phyloP scores from a whole-genome alignment of 92 coral and sea anemone genomes.

The Phenganax marumi region DNA sequence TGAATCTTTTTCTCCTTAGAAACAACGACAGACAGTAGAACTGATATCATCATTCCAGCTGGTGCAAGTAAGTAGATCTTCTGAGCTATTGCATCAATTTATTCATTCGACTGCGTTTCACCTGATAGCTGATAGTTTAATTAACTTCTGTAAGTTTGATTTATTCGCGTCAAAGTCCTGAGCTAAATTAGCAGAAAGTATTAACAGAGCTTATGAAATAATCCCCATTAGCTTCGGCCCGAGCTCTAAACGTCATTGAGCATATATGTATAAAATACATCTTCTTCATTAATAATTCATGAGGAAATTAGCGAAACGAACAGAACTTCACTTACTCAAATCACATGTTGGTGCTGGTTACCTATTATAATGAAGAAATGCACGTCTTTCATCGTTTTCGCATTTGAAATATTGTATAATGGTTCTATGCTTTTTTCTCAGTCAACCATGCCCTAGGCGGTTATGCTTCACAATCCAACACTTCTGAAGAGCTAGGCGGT shows the following conservation, averaged over 20 bases:
- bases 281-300: neutral
- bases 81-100: neutral
- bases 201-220: too few species aligned
- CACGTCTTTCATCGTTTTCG: neutral
- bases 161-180: too few species aligned
- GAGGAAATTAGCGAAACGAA: neutral
- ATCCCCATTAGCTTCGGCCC: too few species aligned
- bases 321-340: neutral
- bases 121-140: too few species aligned
- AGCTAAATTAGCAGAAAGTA: too few species aligned
- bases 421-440: neutral
- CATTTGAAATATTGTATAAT: neutral
- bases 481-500: conserved; percentile 5
- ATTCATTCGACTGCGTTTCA: neutral
- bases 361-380: neutral
- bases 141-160: too few species aligned
- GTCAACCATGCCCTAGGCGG: conserved; percentile 23
- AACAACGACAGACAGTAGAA: neutral
- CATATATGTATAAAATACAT: too few species aligned
- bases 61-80: conserved; percentile 3
- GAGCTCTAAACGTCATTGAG: too few species aligned
- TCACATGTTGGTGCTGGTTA: neutral
- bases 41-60: conserved; percentile 7
- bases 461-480: conserved; percentile 23
- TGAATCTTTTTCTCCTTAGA: neutral